These are phyloP conservation scores for Campoletis sonorensis DNA, from an alignment of 1,140 invertebrate species.

Conservation along the genomic window DNA sequence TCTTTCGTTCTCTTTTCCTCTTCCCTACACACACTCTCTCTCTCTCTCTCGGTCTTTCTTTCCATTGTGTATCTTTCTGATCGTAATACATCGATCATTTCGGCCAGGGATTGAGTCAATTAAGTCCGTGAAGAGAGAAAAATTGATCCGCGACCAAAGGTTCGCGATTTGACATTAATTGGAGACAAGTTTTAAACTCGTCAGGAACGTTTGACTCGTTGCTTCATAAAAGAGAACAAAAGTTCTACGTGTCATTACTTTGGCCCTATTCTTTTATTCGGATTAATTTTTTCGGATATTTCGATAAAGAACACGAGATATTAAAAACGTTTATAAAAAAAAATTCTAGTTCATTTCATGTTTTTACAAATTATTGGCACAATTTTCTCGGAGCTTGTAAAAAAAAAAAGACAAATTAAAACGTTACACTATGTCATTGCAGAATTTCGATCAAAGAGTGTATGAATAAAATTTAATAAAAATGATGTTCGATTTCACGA, in stretches of 20 bases:
- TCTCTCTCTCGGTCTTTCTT: not conserved
- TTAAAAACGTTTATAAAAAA: too few relatives aligned
- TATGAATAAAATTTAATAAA: too few relatives aligned
- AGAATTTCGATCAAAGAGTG: too few relatives aligned
- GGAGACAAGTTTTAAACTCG: constrained; percentile 7
- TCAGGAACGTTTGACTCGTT: not conserved
- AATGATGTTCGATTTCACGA: too few relatives aligned
- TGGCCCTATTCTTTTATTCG: not conserved
- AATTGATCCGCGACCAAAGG: not conserved
- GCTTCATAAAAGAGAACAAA: not conserved
- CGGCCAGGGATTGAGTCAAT: constrained; percentile 24
- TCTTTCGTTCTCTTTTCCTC: not conserved
- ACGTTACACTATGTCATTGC: too few relatives aligned
- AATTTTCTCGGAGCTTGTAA: too few relatives aligned
- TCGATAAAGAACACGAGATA: too few relatives aligned
- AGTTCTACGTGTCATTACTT: not conserved
- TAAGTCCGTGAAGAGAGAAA: not conserved
- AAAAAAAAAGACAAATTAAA: too few relatives aligned
- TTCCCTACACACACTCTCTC: not conserved
- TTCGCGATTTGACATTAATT: constrained; percentile 31
- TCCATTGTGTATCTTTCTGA: not conserved
- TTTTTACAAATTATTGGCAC: too few relatives aligned
- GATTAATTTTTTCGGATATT: too few relatives aligned
- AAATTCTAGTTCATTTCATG: too few relatives aligned
- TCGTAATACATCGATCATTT: constrained; percentile 4